Evolutionary conservation across 2,797 vertebrate species (phyloP).

Genomic region (Premnoplex brunnescens): DNA sequence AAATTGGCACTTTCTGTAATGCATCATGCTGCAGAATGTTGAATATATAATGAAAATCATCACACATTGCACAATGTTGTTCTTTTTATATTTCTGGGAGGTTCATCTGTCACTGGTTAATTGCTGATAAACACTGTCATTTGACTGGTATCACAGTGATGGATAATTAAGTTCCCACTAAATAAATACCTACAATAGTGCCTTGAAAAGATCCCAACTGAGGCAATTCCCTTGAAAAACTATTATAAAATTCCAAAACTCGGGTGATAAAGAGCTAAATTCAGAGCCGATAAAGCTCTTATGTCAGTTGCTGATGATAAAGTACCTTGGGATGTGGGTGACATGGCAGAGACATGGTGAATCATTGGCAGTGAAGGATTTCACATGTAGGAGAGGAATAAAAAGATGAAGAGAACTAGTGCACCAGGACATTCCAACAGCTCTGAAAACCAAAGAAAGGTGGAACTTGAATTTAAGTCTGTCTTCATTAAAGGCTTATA

Average conservation of each 20-base stretch:
- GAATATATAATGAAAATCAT: slow-evolving; percentile 43
- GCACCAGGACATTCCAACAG: neutral
- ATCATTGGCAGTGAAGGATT: neutral
- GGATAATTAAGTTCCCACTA: slow-evolving; percentile 57
- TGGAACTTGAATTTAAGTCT: neutral
- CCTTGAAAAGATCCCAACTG: slow-evolving; percentile 39
- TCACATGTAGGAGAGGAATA: neutral
- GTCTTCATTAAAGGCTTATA: neutral
- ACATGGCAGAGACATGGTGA: neutral
- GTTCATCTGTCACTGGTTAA: slow-evolving; percentile 55
- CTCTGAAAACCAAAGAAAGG: neutral
- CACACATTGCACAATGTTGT: slow-evolving; percentile 18
- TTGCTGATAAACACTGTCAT: slow-evolving; percentile 68
- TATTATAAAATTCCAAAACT: neutral
- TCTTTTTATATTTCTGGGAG: slow-evolving; percentile 51
- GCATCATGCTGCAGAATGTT: slow-evolving; percentile 18
- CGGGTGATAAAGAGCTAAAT: neutral
- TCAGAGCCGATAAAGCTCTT: neutral
- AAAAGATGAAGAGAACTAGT: neutral
- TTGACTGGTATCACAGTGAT: slow-evolving; percentile 53
- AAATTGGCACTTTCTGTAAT: slow-evolving; percentile 44
- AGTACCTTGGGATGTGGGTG: neutral
- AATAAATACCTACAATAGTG: slow-evolving; percentile 20
- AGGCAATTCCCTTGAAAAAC: slow-evolving; percentile 13
- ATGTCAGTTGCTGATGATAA: neutral